These are phyloP conservation scores for Cabera pusaria DNA, from an alignment of 2,888 invertebrate genomes.

Conservation along the genomic window DNA sequence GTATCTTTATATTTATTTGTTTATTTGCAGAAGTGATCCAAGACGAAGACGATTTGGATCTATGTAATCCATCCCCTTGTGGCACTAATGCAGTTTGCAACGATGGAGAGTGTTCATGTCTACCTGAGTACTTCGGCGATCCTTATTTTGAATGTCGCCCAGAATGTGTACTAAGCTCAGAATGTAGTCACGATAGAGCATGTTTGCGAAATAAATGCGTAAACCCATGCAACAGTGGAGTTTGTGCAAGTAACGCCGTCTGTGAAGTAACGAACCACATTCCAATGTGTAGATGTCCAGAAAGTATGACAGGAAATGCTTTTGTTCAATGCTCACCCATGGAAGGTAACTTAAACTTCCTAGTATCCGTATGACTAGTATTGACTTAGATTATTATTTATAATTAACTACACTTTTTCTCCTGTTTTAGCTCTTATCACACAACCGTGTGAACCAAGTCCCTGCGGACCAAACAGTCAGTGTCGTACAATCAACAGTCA, in stretches of 20 bases:
- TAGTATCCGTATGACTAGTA: too few relatives aligned
- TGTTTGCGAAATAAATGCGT: constrained; percentile 87
- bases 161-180: constrained; percentile 87
- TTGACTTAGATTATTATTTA: too few relatives aligned
- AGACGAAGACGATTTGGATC: constrained; percentile 71
- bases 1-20: not conserved
- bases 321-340: constrained; percentile 83
- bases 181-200: constrained; percentile 85
- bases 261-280: constrained; percentile 89
- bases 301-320: constrained; percentile 86
- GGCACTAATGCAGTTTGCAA: constrained; percentile 84
- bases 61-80: constrained; percentile 87
- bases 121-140: constrained; percentile 85
- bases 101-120: constrained; percentile 84
- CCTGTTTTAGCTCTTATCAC: constrained; percentile 56
- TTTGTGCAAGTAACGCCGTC: constrained; percentile 87
- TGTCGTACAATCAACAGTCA: constrained; percentile 89
- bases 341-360: constrained; percentile 52
- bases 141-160: constrained; percentile 87
- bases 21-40: constrained; percentile 50
- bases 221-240: constrained; percentile 87
- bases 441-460: constrained; percentile 79
- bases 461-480: constrained; percentile 91
- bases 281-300: constrained; percentile 88
- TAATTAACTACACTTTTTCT: not conserved